These are phyloP conservation scores for Lithophane ornitopus DNA, from an alignment of 2,888 invertebrate species.

Conservation along the genomic window DNA sequence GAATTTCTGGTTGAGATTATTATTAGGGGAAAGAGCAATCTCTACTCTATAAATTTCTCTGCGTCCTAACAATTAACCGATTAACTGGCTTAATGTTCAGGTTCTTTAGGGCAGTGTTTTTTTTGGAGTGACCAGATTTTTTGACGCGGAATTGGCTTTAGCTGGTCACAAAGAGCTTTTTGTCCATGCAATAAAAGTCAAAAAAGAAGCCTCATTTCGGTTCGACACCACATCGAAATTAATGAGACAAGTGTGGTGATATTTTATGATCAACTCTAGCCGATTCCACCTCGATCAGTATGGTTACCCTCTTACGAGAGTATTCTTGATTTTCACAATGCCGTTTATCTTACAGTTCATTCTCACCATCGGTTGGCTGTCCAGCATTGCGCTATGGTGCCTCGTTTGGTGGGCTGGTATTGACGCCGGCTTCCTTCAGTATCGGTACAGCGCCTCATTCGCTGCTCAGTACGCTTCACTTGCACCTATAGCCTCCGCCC, in stretches of 20 bases:
- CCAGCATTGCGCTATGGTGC: slow-evolving; percentile 82
- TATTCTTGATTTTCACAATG: too few species aligned
- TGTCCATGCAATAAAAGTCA: too few species aligned
- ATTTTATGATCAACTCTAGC: too few species aligned
- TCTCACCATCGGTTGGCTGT: slow-evolving; percentile 89
- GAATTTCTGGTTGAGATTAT: not conserved
- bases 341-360: slow-evolving; percentile 81
- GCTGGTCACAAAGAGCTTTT: too few species aligned
- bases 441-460: slow-evolving; percentile 90
- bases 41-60: not conserved
- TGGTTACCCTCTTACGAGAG: too few species aligned
- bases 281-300: too few species aligned
- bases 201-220: too few species aligned
- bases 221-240: too few species aligned
- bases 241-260: too few species aligned
- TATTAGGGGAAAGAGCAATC: not conserved
- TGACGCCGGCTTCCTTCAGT: slow-evolving; percentile 90
- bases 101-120: not conserved
- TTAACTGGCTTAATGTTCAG: not conserved
- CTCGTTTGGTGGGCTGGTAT: slow-evolving; percentile 92
- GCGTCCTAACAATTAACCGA: not conserved
- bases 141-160: too few species aligned
- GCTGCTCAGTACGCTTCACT: slow-evolving; percentile 92
- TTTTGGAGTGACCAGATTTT: too few species aligned
- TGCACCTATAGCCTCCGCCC: slow-evolving; percentile 91